Percentiles rank a stretch among this genome's conserved stretches.
These are phyloP conservation scores for Chrysodeixis includens DNA, from an alignment of 2,888 invertebrate species.

Conservation along the genomic window DNA sequence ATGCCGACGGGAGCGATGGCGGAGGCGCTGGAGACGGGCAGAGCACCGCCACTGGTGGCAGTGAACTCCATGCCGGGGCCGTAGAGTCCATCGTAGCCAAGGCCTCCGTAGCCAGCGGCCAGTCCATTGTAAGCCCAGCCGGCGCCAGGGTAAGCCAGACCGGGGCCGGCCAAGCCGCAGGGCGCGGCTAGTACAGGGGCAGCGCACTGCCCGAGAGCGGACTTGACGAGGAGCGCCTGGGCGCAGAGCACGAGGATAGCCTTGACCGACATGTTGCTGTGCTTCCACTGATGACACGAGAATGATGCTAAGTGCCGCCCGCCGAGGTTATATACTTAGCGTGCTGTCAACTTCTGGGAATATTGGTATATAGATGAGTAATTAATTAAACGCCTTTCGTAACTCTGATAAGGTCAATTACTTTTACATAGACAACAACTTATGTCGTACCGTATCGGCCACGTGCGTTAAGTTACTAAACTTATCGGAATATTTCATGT, in stretches of 20 bases:
- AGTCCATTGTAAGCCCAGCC: no score
- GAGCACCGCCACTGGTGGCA: slow-evolving; percentile 67
- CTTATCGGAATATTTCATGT: background rate
- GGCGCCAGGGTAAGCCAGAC: no score
- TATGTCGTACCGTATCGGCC: background rate
- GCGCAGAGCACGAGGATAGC: slow-evolving; percentile 59
- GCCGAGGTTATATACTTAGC: slow-evolving; percentile 7
- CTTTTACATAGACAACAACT: background rate
- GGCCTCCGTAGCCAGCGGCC: no score
- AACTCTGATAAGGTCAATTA: slow-evolving; percentile 10
- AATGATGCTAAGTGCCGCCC: slow-evolving; percentile 18
- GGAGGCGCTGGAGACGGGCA: slow-evolving; percentile 63
- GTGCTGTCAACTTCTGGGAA: background rate
- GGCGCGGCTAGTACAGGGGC: no score
- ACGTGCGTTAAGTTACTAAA: background rate
- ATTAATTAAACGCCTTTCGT: background rate
- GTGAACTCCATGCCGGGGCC: slow-evolving; percentile 50
- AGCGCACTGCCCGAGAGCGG: no score
- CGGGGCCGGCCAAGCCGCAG: no score
- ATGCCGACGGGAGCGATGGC: slow-evolving; percentile 64
- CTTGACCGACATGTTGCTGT: slow-evolving; percentile 60
- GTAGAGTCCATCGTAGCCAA: no score
- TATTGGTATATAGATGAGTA: slow-evolving; percentile 6
- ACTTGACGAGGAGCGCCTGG: no score
- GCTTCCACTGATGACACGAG: slow-evolving; percentile 24